These are phyloP conservation scores for Calyptommatus sinebrachiatus DNA, from an alignment of 2,113 vertebrate genomes.

Conservation along the genomic window DNA sequence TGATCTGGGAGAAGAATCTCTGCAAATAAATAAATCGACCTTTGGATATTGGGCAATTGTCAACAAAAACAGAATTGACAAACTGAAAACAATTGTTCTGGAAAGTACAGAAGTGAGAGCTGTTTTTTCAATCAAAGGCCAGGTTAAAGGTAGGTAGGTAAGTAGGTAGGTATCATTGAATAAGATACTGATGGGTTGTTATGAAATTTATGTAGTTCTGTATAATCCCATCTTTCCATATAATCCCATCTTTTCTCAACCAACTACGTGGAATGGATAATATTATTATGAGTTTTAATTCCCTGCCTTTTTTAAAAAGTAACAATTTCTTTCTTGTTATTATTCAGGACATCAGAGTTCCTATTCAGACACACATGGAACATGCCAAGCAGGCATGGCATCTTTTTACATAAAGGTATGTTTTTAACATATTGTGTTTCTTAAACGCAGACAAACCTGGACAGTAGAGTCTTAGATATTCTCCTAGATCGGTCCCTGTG, in stretches of 20 bases:
- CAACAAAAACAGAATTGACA: too few species aligned
- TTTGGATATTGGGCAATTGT: too few species aligned
- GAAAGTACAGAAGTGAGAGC: too few species aligned
- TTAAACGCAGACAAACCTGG: too few species aligned
- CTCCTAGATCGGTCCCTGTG: too few species aligned
- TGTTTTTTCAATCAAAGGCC: too few species aligned
- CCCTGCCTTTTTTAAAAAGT: constrained; percentile 29
- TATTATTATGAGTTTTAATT: constrained; percentile 4
- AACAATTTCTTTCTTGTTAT: constrained; percentile 23
- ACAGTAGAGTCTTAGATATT: too few species aligned
- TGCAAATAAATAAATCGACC: too few species aligned
- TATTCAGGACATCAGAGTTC: constrained; percentile 71
- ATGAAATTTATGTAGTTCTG: neutral
- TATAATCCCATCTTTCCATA: neutral
- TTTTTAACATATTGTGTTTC: neutral
- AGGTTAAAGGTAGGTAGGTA: too few species aligned
- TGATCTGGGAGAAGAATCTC: too few species aligned
- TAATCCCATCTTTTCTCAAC: constrained; percentile 4
- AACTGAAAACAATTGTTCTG: too few species aligned
- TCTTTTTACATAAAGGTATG: constrained; percentile 80
- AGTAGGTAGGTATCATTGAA: neutral
- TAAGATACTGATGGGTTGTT: neutral
- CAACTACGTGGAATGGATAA: constrained; percentile 22
- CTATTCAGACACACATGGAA: constrained; percentile 76
- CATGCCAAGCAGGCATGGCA: constrained; percentile 86